Conservation (phyloP, 2,797 vertebrate species). For the Lepus townsendii region DNA sequence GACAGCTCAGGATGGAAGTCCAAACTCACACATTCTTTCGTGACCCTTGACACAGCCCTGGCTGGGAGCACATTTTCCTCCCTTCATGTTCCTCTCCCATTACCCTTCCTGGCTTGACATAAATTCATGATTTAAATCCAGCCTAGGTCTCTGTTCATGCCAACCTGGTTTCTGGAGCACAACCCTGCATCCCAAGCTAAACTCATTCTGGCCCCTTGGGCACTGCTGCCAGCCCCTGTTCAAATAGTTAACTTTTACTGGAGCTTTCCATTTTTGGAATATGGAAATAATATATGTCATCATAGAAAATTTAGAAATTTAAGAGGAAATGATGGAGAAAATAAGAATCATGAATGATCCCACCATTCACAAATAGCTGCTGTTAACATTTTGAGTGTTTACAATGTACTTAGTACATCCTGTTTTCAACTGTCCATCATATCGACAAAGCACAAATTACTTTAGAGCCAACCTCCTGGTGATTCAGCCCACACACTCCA, state of each 20-base stretch:
- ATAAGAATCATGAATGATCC: neutral
- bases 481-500: neutral
- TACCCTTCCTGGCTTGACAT: neutral
- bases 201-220: neutral
- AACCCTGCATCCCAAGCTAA: neutral
- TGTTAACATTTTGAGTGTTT: neutral
- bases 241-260: no score
- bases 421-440: neutral
- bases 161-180: neutral
- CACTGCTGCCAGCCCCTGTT: neutral
- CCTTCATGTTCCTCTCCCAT: neutral
- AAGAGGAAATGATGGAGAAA: neutral
- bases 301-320: neutral
- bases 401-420: neutral
- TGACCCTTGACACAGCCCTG: neutral
- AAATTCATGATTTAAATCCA: neutral
- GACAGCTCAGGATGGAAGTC: neutral
- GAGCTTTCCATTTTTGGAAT: neutral
- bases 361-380: neutral
- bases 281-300: neutral
- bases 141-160: neutral
- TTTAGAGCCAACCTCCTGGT: neutral
- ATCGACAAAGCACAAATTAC: neutral
- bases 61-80: neutral
- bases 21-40: neutral